These are phyloP conservation scores for Chelon auratus DNA, from an alignment of 2,797 vertebrate genomes.

Conservation along the genomic window DNA sequence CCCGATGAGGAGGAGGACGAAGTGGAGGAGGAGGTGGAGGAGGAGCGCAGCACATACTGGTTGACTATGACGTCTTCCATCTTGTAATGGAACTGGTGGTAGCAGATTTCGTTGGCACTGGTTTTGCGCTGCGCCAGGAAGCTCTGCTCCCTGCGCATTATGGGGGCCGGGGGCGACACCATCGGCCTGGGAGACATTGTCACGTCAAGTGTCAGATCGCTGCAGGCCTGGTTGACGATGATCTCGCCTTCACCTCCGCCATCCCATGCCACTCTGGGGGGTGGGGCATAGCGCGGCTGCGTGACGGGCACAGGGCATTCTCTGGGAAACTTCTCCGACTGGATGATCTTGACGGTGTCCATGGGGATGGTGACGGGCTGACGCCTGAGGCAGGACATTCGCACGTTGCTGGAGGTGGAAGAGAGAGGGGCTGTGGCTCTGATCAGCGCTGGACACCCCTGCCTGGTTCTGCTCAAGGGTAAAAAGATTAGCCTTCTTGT, in stretches of 20 bases:
- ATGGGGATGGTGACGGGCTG: slow-evolving; percentile 98
- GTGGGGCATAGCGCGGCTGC: slow-evolving; percentile 89
- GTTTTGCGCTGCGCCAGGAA: slow-evolving; percentile 90
- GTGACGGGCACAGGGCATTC: slow-evolving; percentile 91
- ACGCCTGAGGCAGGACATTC: slow-evolving; percentile 98
- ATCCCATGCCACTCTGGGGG: slow-evolving; percentile 93
- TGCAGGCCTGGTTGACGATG: slow-evolving; percentile 97
- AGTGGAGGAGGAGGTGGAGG: slow-evolving; percentile 83
- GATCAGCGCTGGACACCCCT: slow-evolving; percentile 44
- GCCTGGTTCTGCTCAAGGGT: slow-evolving; percentile 44
- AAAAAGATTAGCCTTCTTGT: slow-evolving; percentile 35
- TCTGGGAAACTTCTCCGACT: slow-evolving; percentile 95
- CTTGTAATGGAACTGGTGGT: slow-evolving; percentile 96
- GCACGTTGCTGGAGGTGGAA: slow-evolving; percentile 51
- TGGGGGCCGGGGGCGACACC: slow-evolving; percentile 81
- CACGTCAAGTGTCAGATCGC: slow-evolving; percentile 90
- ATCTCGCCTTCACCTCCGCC: slow-evolving; percentile 96
- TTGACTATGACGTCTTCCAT: slow-evolving; percentile 98
- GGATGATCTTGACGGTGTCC: slow-evolving; percentile 99
- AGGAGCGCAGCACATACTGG: slow-evolving; percentile 93
- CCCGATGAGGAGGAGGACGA: slow-evolving; percentile 82
- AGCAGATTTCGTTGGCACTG: slow-evolving; percentile 91
- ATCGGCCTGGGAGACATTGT: slow-evolving; percentile 78
- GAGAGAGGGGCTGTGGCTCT: slow-evolving; percentile 53
- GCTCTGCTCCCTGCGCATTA: slow-evolving; percentile 84